Evolutionary conservation across 2,113 vertebrate genomes (phyloP), one percentile per base, ranked within the genome.

Genomic region (Sitta europaea): DNA sequence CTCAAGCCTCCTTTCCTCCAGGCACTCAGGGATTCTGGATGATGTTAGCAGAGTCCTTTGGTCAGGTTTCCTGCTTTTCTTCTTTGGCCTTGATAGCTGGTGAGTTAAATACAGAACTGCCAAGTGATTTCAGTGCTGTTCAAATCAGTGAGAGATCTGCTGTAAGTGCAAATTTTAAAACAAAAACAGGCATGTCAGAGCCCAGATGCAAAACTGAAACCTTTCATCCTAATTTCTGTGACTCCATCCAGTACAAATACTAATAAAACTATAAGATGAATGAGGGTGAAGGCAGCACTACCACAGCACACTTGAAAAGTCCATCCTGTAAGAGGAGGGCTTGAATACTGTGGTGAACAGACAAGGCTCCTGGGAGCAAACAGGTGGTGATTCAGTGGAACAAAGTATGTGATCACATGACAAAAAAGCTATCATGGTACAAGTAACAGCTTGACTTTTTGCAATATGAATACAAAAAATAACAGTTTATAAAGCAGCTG

Each of bases 341-440:
- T 58, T 20, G 12, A 76, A 73, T 5, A 31, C 7, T 3, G 7
- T 47, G 9, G 1, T 6, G 14, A 67, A 40, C 1, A 62, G 23
- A 33, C 17, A 73, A n/a, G 6, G 10, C 3, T 29, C 16, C 5
- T 36, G 40, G 63, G 35, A 87, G 21, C 47, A 73, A 73, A 68
- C 3, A 28, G 22, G 6, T 3, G 4, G 2, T 10, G 27, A 33
- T 35, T 54, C 61, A 28, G 43, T 12, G 12, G 47, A 75, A 67
- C 14, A 23, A 76, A 48, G 9, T 1, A 43, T 2, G 3, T 8
- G 28, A 73, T 9, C 3, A 1, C 10, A 33, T 5, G 15, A 67
- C 7, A 5, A 38, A 50, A 66, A 47, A 2, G 47, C 19, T 36
- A 12, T 4, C 1, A 0, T 5, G 28, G 33, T 36, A 29, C 24